Conservation (phyloP, 2,888 invertebrate genomes). For the Mimumesa dahlbomi region DNA sequence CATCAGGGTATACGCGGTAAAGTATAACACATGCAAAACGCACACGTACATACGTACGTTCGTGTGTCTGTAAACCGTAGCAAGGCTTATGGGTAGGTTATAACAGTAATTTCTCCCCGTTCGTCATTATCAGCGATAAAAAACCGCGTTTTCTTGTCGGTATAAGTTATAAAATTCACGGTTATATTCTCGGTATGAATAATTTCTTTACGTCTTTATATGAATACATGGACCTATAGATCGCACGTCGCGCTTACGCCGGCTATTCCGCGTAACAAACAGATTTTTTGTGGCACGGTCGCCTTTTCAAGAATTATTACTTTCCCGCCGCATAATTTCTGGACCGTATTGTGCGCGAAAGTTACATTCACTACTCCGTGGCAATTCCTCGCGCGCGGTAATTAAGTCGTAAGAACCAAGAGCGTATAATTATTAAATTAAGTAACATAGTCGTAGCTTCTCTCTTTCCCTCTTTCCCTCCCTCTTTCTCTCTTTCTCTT, state of each 20-base stretch:
- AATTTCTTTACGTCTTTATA: too few species aligned
- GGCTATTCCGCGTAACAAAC: neutral
- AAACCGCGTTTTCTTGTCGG: too few species aligned
- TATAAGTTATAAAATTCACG: too few species aligned
- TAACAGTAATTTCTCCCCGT: too few species aligned
- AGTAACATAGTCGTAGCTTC: constrained; percentile 25
- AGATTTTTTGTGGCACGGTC: constrained; percentile 13
- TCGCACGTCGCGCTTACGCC: neutral
- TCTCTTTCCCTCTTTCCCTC: constrained; percentile 7
- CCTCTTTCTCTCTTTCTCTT: neutral
- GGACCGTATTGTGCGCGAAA: constrained; percentile 34
- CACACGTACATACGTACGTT: too few species aligned
- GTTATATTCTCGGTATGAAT: too few species aligned
- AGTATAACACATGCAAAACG: too few species aligned
- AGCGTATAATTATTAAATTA: constrained; percentile 54
- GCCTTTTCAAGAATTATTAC: constrained; percentile 44
- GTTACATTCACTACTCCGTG: constrained; percentile 33
- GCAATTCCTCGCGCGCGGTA: constrained; percentile 32
- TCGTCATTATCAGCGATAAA: too few species aligned
- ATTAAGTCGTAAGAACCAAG: constrained; percentile 49
- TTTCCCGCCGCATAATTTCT: constrained; percentile 37
- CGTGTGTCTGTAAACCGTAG: too few species aligned
- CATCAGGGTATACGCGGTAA: too few species aligned
- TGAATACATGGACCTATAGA: too few species aligned
- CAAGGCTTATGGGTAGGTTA: too few species aligned